Evolutionary conservation across 1,140 invertebrate genomes (phyloP).

Genomic region (Semibalanus balanoides): DNA sequence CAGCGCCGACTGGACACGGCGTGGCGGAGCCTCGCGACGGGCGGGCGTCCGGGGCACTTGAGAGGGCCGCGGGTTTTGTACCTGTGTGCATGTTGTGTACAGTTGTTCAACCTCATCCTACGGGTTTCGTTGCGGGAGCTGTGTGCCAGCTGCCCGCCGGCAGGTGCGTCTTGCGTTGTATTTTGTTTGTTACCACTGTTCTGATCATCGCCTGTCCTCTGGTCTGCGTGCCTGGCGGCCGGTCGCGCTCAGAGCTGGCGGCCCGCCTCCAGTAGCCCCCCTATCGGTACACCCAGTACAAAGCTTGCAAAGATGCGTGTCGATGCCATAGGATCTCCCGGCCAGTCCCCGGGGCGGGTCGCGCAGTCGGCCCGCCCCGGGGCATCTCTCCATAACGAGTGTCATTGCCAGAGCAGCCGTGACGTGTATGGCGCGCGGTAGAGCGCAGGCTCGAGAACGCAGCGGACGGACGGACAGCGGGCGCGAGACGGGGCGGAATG

Average conservation of each 20-base stretch:
- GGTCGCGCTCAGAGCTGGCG: background rate
- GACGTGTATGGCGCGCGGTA: too few species aligned
- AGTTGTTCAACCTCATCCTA: background rate
- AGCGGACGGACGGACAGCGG: background rate
- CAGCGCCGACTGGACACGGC: background rate
- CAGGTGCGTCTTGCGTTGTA: background rate
- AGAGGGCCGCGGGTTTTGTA: background rate
- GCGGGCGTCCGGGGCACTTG: too few species aligned
- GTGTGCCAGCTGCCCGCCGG: too few species aligned
- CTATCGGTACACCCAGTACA: background rate
- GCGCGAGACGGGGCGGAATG: too few species aligned
- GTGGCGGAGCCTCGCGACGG: too few species aligned
- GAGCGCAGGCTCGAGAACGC: too few species aligned
- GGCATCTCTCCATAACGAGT: background rate
- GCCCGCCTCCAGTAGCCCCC: background rate
- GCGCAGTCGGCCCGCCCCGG: too few species aligned
- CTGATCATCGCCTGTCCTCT: background rate
- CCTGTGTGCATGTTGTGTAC: background rate
- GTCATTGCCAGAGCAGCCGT: background rate
- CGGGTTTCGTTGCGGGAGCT: background rate
- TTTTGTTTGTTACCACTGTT: background rate
- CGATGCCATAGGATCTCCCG: background rate
- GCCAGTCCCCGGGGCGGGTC: background rate
- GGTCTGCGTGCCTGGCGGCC: background rate
- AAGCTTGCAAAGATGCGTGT: background rate